A percentile compares a stretch with the other conserved stretches of the same genome.
Conservation (phyloP, 2,113 vertebrate genomes). For the Anolis sagrei region DNA sequence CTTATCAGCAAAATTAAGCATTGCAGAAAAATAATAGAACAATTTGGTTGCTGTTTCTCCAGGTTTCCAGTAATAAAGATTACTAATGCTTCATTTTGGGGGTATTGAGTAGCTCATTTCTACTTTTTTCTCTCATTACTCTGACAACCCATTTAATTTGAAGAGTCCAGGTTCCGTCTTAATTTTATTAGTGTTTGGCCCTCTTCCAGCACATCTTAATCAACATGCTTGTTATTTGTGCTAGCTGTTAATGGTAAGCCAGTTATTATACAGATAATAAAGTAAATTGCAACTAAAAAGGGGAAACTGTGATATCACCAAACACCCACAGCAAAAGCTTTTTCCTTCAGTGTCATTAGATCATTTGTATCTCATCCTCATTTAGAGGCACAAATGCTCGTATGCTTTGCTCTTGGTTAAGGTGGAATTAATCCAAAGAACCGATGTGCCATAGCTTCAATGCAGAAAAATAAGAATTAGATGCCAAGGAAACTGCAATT, state of each 20-base stretch:
- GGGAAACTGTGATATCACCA: not conserved
- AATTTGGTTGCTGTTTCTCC: conserved; percentile 57
- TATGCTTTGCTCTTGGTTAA: not conserved
- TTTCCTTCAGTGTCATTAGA: not conserved
- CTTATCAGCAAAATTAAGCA: conserved; percentile 62
- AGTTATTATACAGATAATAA: conserved; percentile 32
- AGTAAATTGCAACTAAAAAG: conserved; percentile 12
- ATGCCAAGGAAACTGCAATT: not conserved
- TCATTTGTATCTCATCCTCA: conserved; percentile 1
- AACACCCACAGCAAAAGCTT: not conserved
- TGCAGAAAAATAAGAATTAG: not conserved
- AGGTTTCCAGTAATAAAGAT: conserved; percentile 66
- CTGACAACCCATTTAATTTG: conserved; percentile 68
- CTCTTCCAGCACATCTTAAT: conserved; percentile 68
- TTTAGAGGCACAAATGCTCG: not conserved
- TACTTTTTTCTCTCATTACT: conserved; percentile 61
- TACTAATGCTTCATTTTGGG: conserved; percentile 50
- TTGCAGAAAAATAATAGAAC: conserved; percentile 58
- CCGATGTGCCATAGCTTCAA: not conserved
- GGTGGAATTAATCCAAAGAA: conserved; percentile 6
- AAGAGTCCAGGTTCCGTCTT: conserved; percentile 48
- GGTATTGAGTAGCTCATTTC: conserved; percentile 54
- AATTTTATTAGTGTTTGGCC: conserved; percentile 66
- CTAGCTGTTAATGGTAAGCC: conserved; percentile 62
- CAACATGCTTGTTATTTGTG: conserved; percentile 69